A percentile compares a stretch with the other conserved stretches of the same genome.
phyloP scores from a whole-genome alignment of 2,797 vertebrate genomes.

The Gymnothorax reevesii region DNA sequence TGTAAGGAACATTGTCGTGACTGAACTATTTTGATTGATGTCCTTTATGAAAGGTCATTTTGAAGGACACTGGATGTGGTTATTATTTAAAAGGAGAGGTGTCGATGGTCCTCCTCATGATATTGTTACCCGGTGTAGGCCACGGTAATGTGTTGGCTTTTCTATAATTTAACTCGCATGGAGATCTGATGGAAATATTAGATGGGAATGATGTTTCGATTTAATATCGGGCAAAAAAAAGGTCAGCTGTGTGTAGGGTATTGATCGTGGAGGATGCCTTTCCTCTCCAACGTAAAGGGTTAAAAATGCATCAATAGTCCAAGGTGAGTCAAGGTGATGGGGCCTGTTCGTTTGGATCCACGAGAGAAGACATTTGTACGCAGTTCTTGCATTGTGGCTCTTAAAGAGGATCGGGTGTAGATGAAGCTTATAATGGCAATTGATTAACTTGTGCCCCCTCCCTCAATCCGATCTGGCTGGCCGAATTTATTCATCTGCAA shows the following conservation, averaged over 20 bases:
- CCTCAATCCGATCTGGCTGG: neutral
- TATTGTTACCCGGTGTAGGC: neutral
- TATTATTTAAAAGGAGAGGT: neutral
- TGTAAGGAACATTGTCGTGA: neutral
- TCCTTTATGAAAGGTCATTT: conserved; percentile 70
- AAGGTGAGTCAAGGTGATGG: conserved; percentile 78
- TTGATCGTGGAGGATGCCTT: conserved; percentile 3
- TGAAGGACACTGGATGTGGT: conserved; percentile 75
- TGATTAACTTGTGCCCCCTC: neutral
- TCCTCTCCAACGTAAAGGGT: conserved; percentile 50
- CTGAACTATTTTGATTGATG: conserved; percentile 31
- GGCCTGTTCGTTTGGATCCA: conserved; percentile 27
- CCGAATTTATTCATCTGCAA: neutral
- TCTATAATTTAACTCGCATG: neutral
- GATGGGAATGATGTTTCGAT: neutral
- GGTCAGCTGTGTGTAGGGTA: neutral
- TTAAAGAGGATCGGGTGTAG: neutral
- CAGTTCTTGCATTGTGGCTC: neutral
- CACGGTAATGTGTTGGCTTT: neutral
- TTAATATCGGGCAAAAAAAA: neutral
- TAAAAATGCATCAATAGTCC: conserved; percentile 64
- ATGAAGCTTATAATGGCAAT: conserved; percentile 8
- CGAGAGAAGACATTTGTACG: neutral
- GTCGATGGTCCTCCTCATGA: neutral
- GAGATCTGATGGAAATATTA: neutral